Evolutionary conservation across 30 jellyfish, hydroid and myxozoan genomes (phyloP), one percentile per base, ranked within the genome.

Genomic region (Chironex yamaguchii): DNA sequence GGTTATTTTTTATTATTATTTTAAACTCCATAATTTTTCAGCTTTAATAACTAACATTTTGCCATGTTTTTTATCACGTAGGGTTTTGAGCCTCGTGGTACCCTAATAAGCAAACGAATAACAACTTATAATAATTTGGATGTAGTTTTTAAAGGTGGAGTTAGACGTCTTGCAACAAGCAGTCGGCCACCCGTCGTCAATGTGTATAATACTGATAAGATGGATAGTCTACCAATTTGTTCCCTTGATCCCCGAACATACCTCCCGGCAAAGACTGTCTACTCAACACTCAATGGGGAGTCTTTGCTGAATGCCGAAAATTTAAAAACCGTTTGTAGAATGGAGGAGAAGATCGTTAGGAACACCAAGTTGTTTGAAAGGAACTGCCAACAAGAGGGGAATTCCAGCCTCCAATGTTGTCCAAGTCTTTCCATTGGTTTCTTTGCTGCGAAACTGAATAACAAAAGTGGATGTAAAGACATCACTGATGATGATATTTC

Each of bases 81-180:
- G 97, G 97, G 97, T 0, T 89, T 89, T 75, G 93, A 79, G 62
- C 89, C 96, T 29, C 51, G 96, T 31, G 97, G 97, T 21, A 89
- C 97, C 4, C 33, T 34, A 23, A 89, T 89, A 20, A 89, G 97
- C 70, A 54, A 51, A 12, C 29, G 93, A 36, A 71, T 69, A 1
- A 3, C 71, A 34, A 58, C 97, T 0, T 36, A 68, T 48, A 63
- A 79, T 54, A 89, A 89, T 71, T 36, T 89, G 48, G 36, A 69
- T 58, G 11, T 36, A n/a, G 73, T 32, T 3, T 73, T 86, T 81
- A 73, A 68, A 4, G n/a, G n/a, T n/a, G 90, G 96, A 32, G 66
- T 86, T 17, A 87, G 49, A 2, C 83, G 84, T 0, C 85, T 85
- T 14, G 85, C 77, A 24, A 74, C 96, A 29, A 86, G 96, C 87